phyloP scores from a whole-genome alignment of 2,113 vertebrate genomes.

The Indicator maculatus region DNA sequence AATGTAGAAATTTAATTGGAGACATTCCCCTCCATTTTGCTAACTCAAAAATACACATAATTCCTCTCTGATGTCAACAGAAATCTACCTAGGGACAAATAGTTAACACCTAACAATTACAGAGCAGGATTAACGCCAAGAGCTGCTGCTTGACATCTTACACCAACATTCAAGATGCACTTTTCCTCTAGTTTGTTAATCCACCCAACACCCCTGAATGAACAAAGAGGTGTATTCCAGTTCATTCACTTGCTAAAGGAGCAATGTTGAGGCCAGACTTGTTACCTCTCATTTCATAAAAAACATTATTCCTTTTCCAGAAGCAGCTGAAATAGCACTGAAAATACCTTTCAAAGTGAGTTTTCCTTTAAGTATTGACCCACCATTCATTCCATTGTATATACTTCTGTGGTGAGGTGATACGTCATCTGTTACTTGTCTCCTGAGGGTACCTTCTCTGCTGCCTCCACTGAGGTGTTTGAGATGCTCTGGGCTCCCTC shows the following conservation, averaged over 20 bases:
- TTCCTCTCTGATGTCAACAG: not conserved
- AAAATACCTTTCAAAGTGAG: not conserved
- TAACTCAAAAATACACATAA: not conserved
- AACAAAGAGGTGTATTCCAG: not conserved
- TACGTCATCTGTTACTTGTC: conserved; percentile 79
- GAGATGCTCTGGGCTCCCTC: conserved; percentile 81
- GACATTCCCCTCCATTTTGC: not conserved
- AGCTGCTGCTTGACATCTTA: not conserved
- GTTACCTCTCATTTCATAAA: not conserved
- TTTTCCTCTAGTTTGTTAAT: not conserved
- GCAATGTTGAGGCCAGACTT: not conserved
- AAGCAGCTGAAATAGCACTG: not conserved
- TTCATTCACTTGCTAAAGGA: not conserved
- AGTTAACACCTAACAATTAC: not conserved
- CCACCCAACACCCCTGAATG: not conserved
- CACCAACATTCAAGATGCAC: not conserved
- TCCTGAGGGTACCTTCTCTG: conserved; percentile 85
- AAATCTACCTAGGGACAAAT: not conserved
- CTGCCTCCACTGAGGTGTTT: conserved; percentile 82
- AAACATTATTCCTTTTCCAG: not conserved
- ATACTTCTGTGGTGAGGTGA: conserved; percentile 66
- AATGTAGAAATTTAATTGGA: not conserved
- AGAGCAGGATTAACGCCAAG: not conserved
- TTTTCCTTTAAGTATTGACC: not conserved
- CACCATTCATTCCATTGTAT: conserved; percentile 71